Evolutionary conservation across 53 echinoderm and acorn worm species (phyloP).

Genomic region (Echinarachnius parma): DNA sequence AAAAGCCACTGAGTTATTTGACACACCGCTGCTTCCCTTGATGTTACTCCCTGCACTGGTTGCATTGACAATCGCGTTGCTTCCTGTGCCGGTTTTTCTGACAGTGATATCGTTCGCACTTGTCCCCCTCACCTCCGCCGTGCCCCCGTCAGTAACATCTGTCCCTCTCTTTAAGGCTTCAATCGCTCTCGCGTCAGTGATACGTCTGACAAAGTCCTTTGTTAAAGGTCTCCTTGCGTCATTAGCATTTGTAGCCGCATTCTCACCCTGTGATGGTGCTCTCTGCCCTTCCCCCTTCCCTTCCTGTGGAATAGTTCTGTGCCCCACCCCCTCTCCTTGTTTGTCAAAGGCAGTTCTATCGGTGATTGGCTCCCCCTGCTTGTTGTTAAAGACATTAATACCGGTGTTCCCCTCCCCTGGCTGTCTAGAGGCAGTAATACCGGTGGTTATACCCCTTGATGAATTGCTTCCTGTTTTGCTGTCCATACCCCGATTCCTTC

Average conservation of each 20-base stretch:
- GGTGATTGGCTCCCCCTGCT: too few relatives aligned
- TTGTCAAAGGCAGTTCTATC: too few relatives aligned
- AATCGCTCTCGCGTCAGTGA: too few relatives aligned
- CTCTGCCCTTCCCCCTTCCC: slow-evolving; percentile 2
- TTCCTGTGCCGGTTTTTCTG: not conserved
- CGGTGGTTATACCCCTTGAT: too few relatives aligned
- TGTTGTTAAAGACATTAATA: too few relatives aligned
- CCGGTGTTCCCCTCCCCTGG: not conserved
- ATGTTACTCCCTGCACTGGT: not conserved
- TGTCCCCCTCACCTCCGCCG: not conserved
- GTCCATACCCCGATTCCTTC: slow-evolving; percentile 12
- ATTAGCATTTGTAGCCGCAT: not conserved
- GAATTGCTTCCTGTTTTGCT: slow-evolving; percentile 32
- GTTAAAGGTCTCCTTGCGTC: not conserved
- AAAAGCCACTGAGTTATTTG: too few relatives aligned
- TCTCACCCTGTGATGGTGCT: too few relatives aligned
- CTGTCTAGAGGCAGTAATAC: not conserved
- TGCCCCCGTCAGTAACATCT: slow-evolving; percentile 7
- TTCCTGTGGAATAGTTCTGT: too few relatives aligned
- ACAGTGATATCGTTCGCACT: not conserved
- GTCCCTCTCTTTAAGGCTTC: too few relatives aligned
- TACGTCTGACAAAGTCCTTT: too few relatives aligned
- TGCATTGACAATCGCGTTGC: not conserved
- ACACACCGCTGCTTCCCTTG: not conserved
- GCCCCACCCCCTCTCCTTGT: too few relatives aligned